Conservation (phyloP, 2,888 invertebrate species). For the Rugalucina vietnamica region DNA sequence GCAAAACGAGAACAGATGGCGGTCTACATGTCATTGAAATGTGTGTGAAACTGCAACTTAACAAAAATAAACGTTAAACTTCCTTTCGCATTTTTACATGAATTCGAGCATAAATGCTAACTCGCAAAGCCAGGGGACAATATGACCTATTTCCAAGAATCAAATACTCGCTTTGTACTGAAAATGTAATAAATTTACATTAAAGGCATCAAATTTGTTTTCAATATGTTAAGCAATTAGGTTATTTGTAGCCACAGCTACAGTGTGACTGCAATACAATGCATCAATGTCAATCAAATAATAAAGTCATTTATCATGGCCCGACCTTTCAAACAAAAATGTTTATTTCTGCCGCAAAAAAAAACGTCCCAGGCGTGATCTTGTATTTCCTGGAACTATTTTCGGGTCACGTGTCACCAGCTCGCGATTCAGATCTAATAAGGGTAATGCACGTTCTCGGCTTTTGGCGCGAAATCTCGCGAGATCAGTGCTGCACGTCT, state of each 20-base stretch:
- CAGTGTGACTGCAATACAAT: neutral
- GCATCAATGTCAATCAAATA: slow-evolving; percentile 6
- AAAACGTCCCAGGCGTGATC: slow-evolving; percentile 39
- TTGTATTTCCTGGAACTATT: slow-evolving; percentile 34
- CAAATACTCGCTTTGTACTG: neutral
- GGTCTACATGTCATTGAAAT: too few species aligned
- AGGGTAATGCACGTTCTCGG: slow-evolving; percentile 58
- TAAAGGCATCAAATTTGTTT: slow-evolving; percentile 1
- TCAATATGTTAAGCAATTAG: slow-evolving; percentile 5
- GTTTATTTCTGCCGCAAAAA: slow-evolving; percentile 41
- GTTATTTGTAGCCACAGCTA: neutral
- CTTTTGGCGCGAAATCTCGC: neutral
- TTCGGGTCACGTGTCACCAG: slow-evolving; percentile 35
- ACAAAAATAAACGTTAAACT: too few species aligned
- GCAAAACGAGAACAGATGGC: too few species aligned
- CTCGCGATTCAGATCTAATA: slow-evolving; percentile 48
- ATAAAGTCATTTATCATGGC: neutral
- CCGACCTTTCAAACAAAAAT: slow-evolving; percentile 22
- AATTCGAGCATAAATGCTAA: neutral
- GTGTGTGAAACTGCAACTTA: neutral
- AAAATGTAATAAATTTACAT: neutral
- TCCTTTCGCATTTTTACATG: neutral
- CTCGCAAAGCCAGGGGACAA: too few species aligned
- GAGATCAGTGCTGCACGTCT: neutral
- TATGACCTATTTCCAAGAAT: neutral